phyloP scores from a whole-genome alignment of 2,113 vertebrate genomes.

The Sorex araneus region DNA sequence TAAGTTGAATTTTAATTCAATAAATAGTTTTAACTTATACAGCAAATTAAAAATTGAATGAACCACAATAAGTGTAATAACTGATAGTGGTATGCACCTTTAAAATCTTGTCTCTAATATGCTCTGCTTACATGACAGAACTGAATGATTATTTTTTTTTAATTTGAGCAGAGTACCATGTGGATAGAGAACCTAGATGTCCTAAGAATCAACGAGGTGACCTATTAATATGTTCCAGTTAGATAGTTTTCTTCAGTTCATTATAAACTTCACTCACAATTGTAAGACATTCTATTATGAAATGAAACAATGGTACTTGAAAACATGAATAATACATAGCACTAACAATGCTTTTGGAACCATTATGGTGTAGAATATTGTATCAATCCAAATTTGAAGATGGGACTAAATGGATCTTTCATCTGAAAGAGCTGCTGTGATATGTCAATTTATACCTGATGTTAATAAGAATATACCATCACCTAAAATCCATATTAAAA shows the following conservation, averaged over 20 bases:
- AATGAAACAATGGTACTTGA: conserved; percentile 75
- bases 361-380: conserved; percentile 63
- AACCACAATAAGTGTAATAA: background rate
- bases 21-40: conserved; percentile 30
- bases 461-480: conserved; percentile 76
- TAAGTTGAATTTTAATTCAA: conserved; percentile 30
- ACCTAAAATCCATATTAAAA: conserved; percentile 81
- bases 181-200: background rate
- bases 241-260: conserved; percentile 54
- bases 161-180: background rate
- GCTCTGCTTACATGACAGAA: background rate
- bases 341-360: conserved; percentile 73
- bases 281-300: conserved; percentile 65
- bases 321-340: conserved; percentile 83
- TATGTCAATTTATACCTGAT: conserved; percentile 76
- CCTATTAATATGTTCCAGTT: conserved; percentile 29
- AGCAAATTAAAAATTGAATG: background rate
- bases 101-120: background rate
- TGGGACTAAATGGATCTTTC: conserved; percentile 76
- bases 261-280: background rate
- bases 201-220: background rate
- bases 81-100: background rate
- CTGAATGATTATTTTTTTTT: conserved; percentile 12
- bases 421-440: conserved; percentile 78
- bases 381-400: conserved; percentile 80